A percentile compares a stretch with the other conserved stretches of the same genome.
Evolutionary conservation across 2,113 vertebrate genomes (phyloP).

Genomic region (Chionis minor): DNA sequence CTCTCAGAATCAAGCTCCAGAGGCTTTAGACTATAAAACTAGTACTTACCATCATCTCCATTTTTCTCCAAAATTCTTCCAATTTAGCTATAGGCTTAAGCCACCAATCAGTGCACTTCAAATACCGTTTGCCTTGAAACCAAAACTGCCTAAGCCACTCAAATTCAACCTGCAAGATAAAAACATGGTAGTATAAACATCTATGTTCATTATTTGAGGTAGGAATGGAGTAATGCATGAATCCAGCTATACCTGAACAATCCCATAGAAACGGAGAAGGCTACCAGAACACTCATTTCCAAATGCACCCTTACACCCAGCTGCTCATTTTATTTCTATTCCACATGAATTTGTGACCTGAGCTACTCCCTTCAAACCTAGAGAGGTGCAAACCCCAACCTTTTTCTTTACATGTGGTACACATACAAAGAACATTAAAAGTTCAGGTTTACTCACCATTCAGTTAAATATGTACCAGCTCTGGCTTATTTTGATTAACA

Average conservation of each 20-base stretch:
- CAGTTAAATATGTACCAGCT: background rate
- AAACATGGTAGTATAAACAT: background rate
- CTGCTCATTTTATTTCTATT: background rate
- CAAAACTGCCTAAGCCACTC: slow-evolving; percentile 97
- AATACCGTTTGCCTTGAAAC: slow-evolving; percentile 93
- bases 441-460: background rate
- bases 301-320: background rate
- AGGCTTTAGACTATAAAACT: background rate
- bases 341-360: background rate
- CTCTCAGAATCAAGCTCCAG: background rate
- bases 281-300: background rate
- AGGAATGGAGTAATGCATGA: background rate
- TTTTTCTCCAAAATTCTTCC: slow-evolving; percentile 89
- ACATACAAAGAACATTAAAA: background rate
- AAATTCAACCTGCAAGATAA: slow-evolving; percentile 87
- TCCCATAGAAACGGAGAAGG: background rate
- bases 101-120: slow-evolving; percentile 93
- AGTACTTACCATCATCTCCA: slow-evolving; percentile 90
- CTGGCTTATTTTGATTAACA: background rate
- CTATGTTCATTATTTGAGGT: background rate
- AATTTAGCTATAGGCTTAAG: slow-evolving; percentile 85
- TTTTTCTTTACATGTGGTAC: background rate
- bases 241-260: background rate
- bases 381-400: background rate
- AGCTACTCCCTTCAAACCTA: background rate